Evolutionary conservation across 2,888 invertebrate genomes (phyloP).

Genomic region (Xanthia icteritia): DNA sequence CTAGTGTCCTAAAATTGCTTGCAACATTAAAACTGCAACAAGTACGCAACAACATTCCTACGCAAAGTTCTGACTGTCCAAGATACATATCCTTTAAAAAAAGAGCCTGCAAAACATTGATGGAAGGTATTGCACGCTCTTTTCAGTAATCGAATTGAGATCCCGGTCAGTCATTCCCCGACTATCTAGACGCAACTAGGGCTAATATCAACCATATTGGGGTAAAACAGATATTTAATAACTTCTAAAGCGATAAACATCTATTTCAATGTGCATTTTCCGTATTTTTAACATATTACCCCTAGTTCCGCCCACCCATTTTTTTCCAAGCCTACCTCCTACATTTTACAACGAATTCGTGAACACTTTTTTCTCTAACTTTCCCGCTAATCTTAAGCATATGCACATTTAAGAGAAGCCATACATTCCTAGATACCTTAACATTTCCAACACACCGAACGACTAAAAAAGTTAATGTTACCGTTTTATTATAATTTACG

Average conservation of each 20-base stretch:
- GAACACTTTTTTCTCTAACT: constrained; percentile 82
- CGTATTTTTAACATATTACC: not conserved
- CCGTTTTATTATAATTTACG: constrained; percentile 56
- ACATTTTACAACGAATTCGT: constrained; percentile 70
- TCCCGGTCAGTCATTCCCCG: constrained; percentile 24
- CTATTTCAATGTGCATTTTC: constrained; percentile 17
- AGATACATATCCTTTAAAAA: not conserved
- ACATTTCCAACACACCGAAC: constrained; percentile 79
- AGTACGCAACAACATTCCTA: constrained; percentile 57
- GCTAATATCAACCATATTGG: constrained; percentile 37
- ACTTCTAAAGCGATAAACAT: constrained; percentile 60
- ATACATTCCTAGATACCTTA: constrained; percentile 63
- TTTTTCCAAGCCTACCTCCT: constrained; percentile 66
- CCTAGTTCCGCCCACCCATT: constrained; percentile 61
- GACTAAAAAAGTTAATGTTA: constrained; percentile 70
- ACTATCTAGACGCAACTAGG: constrained; percentile 58
- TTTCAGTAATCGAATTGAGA: not conserved
- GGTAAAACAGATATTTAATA: constrained; percentile 38
- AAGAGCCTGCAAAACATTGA: not conserved
- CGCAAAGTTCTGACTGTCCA: constrained; percentile 49
- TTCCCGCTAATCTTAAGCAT: constrained; percentile 82
- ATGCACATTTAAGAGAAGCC: constrained; percentile 69
- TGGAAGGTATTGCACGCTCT: not conserved
- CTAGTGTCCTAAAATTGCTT: constrained; percentile 19
- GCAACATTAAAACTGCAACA: constrained; percentile 49